Conservation (phyloP, 53 echinoderm and acorn worm genomes). For the Luidia sarsii region DNA sequence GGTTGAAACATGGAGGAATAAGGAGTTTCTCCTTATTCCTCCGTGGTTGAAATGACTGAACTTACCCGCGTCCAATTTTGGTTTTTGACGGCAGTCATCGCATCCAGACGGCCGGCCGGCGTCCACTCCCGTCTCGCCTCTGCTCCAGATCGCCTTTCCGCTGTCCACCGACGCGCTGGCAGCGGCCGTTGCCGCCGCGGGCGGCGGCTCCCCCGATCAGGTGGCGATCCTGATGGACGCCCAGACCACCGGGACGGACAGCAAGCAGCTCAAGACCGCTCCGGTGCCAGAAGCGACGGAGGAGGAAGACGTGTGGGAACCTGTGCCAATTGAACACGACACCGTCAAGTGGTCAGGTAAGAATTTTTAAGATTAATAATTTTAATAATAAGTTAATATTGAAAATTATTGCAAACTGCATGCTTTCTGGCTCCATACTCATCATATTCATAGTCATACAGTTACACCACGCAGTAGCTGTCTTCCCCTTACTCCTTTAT, state of each 20-base stretch:
- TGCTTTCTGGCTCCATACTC: too few species aligned
- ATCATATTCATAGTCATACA: too few species aligned
- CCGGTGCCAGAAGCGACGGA: neutral
- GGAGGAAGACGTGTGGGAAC: slow-evolving; percentile 83
- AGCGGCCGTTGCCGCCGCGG: neutral
- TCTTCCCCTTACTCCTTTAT: too few species aligned
- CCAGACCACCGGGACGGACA: neutral
- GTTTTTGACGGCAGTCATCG: too few species aligned
- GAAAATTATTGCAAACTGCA: too few species aligned
- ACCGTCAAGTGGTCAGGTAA: slow-evolving; percentile 86
- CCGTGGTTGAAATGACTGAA: too few species aligned
- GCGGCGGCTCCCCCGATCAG: neutral
- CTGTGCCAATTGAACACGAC: slow-evolving; percentile 56
- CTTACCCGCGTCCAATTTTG: too few species aligned
- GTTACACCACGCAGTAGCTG: too few species aligned
- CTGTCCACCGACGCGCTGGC: neutral
- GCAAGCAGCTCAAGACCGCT: neutral
- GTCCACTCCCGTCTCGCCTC: neutral
- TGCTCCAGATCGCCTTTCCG: slow-evolving; percentile 22
- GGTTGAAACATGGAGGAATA: too few species aligned
- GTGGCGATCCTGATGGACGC: slow-evolving; percentile 24
- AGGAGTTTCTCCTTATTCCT: too few species aligned
- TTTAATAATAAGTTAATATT: too few species aligned
- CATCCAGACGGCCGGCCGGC: slow-evolving; percentile 9
- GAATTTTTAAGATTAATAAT: too few species aligned